Evolutionary conservation across 2,113 vertebrate genomes (phyloP).

Genomic region (Motacilla tschutschensis): DNA sequence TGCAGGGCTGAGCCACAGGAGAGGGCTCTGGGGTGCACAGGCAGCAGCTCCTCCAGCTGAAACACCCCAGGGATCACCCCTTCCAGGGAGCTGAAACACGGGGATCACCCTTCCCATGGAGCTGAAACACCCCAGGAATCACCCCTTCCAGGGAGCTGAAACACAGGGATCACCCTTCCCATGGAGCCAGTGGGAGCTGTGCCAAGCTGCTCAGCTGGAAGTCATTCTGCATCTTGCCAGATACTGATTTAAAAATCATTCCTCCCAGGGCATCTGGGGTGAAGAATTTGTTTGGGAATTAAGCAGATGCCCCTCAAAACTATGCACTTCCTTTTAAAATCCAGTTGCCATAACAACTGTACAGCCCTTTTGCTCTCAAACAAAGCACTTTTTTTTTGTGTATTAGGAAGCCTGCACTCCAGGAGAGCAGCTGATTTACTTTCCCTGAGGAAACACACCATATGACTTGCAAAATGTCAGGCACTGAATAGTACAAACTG

Average conservation of each 20-base stretch:
- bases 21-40: not conserved
- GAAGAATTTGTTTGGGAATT: constrained; percentile 60
- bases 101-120: not conserved
- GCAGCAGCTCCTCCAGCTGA: not conserved
- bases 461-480: constrained; percentile 67
- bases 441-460: constrained; percentile 59
- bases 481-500: constrained; percentile 12
- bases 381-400: constrained; percentile 61
- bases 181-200: not conserved
- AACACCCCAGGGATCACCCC: not conserved
- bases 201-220: constrained; percentile 46
- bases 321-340: constrained; percentile 54
- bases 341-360: constrained; percentile 74
- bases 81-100: not conserved
- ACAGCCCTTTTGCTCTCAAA: constrained; percentile 57
- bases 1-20: not conserved
- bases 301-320: constrained; percentile 54
- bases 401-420: constrained; percentile 63
- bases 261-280: constrained; percentile 36
- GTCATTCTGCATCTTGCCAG: constrained; percentile 21
- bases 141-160: not conserved
- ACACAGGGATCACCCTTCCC: not conserved
- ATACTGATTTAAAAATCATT: constrained; percentile 47
- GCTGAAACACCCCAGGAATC: not conserved
- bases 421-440: constrained; percentile 72